phyloP scores from a whole-genome alignment of 1,140 invertebrate genomes.

The Eriosoma lanigerum region DNA sequence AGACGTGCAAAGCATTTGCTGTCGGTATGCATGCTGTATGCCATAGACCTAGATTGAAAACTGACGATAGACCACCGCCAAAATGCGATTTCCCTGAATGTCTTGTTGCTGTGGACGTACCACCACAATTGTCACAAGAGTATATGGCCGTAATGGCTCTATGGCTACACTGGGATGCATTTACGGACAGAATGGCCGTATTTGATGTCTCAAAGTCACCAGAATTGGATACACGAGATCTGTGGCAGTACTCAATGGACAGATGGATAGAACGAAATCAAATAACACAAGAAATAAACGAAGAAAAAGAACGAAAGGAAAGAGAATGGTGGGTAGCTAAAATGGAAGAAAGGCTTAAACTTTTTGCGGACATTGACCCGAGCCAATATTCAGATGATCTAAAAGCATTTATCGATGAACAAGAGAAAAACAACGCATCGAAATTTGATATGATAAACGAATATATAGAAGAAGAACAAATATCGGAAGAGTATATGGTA shows the following conservation, averaged over 20 bases:
- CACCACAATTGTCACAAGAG: conserved; percentile 62
- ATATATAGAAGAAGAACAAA: not conserved
- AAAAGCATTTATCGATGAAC: not conserved
- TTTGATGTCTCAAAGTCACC: conserved; percentile 54
- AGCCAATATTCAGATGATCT: conserved; percentile 23
- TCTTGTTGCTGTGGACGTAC: conserved; percentile 63
- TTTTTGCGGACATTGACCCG: not conserved
- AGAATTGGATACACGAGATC: conserved; percentile 21
- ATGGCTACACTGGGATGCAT: conserved; percentile 67
- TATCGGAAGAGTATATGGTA: not conserved
- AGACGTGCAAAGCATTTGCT: conserved; percentile 59
- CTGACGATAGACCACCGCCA: conserved; percentile 59
- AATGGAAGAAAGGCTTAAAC: conserved; percentile 36
- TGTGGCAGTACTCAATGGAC: conserved; percentile 14
- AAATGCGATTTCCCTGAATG: conserved; percentile 64
- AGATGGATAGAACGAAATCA: conserved; percentile 1
- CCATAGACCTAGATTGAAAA: conserved; percentile 57
- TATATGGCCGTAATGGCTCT: conserved; percentile 64
- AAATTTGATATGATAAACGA: not conserved
- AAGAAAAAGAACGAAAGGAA: not conserved
- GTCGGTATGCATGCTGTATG: conserved; percentile 63
- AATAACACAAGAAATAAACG: not conserved
- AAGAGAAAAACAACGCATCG: not conserved
- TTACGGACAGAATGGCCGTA: conserved; percentile 57
- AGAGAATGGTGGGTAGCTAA: not conserved